A percentile compares a stretch with the other conserved stretches of the same genome.
Conservation (phyloP, 2,888 invertebrate species). For the Chloroclystis v-ata region DNA sequence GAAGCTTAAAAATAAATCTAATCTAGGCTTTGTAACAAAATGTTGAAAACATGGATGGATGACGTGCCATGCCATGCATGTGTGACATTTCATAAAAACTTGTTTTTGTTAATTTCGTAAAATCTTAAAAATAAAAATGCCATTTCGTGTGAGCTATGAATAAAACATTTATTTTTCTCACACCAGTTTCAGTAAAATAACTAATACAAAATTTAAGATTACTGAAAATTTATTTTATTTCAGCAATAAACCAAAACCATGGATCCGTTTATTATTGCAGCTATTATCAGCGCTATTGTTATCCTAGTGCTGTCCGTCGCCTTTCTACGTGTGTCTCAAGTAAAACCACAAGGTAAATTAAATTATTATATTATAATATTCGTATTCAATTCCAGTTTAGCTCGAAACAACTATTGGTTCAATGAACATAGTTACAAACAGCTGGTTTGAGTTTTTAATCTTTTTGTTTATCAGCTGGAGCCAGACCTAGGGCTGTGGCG, state of each 20-base stretch:
- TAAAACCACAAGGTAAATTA: conserved; percentile 53
- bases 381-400: too few relatives aligned
- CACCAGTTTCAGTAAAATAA: too few relatives aligned
- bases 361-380: too few relatives aligned
- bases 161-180: too few relatives aligned
- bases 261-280: conserved; percentile 69
- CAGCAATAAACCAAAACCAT: conserved; percentile 44
- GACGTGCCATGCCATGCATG: not conserved
- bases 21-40: too few relatives aligned
- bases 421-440: too few relatives aligned
- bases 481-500: conserved; percentile 56
- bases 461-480: conserved; percentile 40
- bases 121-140: not conserved
- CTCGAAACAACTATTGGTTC: too few relatives aligned
- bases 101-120: not conserved
- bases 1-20: too few relatives aligned
- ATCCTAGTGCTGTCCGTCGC: conserved; percentile 55
- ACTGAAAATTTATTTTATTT: too few relatives aligned
- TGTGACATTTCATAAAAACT: too few relatives aligned
- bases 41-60: not conserved
- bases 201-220: not conserved
- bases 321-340: conserved; percentile 53
- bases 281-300: conserved; percentile 61
- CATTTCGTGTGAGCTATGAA: too few relatives aligned
- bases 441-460: too few relatives aligned